A percentile compares a stretch with the other conserved stretches of the same genome.
These are phyloP conservation scores for Eupithecia insigniata DNA, from an alignment of 2,888 invertebrate genomes.

Conservation along the genomic window DNA sequence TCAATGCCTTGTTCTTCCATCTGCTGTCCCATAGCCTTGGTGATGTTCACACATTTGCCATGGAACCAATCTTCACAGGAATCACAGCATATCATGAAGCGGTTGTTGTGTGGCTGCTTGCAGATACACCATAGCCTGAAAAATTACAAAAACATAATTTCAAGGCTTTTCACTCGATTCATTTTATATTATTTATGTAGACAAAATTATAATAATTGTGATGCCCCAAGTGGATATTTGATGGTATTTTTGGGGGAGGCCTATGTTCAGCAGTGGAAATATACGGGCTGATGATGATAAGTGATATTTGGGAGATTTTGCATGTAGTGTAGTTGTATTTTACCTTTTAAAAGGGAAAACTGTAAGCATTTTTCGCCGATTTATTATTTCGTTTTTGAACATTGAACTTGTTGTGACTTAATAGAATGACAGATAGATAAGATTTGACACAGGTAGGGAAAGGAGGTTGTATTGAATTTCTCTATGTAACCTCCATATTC, in stretches of 20 bases:
- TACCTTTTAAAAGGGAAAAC: conserved; percentile 5
- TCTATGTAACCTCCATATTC: not conserved
- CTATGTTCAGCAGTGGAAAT: not conserved
- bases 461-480: not conserved
- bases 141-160: not conserved
- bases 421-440: not conserved
- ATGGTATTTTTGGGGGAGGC: too few relatives aligned
- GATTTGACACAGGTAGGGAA: not conserved
- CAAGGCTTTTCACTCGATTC: not conserved
- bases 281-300: too few relatives aligned
- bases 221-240: not conserved
- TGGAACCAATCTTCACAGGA: conserved; percentile 98
- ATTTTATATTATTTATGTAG: not conserved
- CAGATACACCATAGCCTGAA: conserved; percentile 96
- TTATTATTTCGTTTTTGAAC: not conserved
- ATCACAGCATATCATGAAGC: conserved; percentile 99
- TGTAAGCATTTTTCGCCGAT: not conserved
- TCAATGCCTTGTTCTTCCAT: conserved; percentile 95
- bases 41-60: conserved; percentile 97
- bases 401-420: not conserved
- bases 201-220: not conserved
- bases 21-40: conserved; percentile 94
- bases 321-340: not conserved
- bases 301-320: too few relatives aligned
- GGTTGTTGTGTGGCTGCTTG: conserved; percentile 96